Base-by-base conservation (phyloP, 2,888 invertebrate species). In the Melieria omissa region DNA sequence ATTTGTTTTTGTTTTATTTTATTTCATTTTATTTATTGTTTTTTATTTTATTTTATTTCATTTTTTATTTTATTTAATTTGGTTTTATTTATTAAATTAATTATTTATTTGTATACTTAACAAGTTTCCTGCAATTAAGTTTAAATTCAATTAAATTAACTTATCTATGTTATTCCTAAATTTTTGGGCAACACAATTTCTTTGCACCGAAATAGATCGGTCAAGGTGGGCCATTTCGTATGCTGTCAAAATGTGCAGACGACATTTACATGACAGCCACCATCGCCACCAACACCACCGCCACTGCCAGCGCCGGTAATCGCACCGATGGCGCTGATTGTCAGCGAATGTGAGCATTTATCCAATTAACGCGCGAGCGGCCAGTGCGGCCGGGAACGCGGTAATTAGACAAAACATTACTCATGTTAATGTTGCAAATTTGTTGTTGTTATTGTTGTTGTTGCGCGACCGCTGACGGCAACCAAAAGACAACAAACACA, bases 351-450 rank as follows among this genome's bases (percentile, higher is more conserved):
- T 3, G 29, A 49, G 12, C 49, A 12, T 49, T 9, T 12, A 49
- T 49, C 9, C 49, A 49, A 49, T 49, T 10, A 10, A 10, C 12
- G 49, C 12, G 12, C 12, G 49, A 10, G 49, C 49, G 49, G 29
- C 29, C 29, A 29, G 29, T 29, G 29, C 29, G 29, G 29, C 29
- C 29, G 29, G 29, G 14, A 12, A 52, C 14, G 64, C 45, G 60
- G 72, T 76, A 77, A 77, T 77, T 77, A 77, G 77, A 77, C 76
- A 74, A 75, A 75, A 74, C 76, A 76, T 76, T 74, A 74, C 68
- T 76, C 75, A 76, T 75, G 70, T 74, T 72, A 74, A 75, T 69
- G 75, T 29, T 73, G 75, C 73, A 76, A 76, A 74, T 76, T 74
- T 29, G 71, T 71, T 74, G 62, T 0, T 4, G 49, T 49, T 12